phyloP scores from a whole-genome alignment of 2,888 invertebrate species.

The Serripes groenlandicus region DNA sequence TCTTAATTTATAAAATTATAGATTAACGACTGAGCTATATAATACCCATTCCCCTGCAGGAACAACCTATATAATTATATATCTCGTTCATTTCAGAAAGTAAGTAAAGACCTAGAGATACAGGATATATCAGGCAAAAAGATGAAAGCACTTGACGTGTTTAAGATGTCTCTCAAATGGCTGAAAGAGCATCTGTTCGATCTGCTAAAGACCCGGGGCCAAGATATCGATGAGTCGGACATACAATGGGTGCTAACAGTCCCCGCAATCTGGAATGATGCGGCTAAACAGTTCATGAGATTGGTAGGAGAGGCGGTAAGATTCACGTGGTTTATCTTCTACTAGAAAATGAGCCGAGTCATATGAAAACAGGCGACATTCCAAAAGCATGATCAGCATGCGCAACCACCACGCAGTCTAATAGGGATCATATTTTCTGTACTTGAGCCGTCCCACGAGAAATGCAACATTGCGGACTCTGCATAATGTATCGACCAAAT shows the following conservation, averaged over 20 bases:
- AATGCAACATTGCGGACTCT: too few species aligned
- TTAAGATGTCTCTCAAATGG: not conserved
- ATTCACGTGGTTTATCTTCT: too few species aligned
- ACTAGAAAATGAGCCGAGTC: not conserved
- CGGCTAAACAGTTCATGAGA: conserved; percentile 12
- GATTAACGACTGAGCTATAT: too few species aligned
- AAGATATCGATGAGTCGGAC: not conserved
- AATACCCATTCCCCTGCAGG: too few species aligned
- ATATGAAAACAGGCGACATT: not conserved
- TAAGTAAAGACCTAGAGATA: not conserved
- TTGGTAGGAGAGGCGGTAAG: not conserved
- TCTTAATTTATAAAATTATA: too few species aligned
- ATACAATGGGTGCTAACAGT: conserved; percentile 4
- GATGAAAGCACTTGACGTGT: conserved; percentile 9
- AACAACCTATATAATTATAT: too few species aligned
- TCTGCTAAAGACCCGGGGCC: not conserved
- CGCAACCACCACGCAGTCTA: too few species aligned
- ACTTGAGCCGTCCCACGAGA: too few species aligned
- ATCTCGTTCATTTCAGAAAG: not conserved
- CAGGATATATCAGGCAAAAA: not conserved
- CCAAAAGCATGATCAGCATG: not conserved
- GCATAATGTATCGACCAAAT: too few species aligned
- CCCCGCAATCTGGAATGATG: conserved; percentile 9
- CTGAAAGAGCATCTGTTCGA: conserved; percentile 3
- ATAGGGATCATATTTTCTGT: too few species aligned